Evolutionary conservation across 2,888 invertebrate genomes (phyloP).

Genomic region (Himalopsyche anomala): DNA sequence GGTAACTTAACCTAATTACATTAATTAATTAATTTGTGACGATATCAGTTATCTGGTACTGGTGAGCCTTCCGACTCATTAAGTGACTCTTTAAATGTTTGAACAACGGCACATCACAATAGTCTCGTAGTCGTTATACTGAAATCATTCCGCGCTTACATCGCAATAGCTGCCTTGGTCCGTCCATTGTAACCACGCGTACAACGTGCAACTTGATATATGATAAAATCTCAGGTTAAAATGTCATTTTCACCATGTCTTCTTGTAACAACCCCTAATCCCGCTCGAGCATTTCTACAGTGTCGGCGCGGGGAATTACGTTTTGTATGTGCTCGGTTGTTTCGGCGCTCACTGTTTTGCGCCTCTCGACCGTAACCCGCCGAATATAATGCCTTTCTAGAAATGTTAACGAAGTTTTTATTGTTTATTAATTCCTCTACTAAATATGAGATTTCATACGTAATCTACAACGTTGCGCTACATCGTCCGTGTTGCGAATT

Average conservation of each 20-base stretch:
- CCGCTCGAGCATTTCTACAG: not conserved
- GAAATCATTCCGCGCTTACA: too few relatives aligned
- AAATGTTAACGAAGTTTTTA: slow-evolving; percentile 43
- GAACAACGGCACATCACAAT: too few relatives aligned
- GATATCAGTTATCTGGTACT: too few relatives aligned
- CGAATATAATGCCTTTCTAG: slow-evolving; percentile 13
- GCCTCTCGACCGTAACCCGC: slow-evolving; percentile 6
- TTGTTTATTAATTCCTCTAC: slow-evolving; percentile 42
- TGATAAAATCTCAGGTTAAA: not conserved
- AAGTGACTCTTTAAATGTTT: too few relatives aligned
- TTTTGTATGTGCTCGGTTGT: slow-evolving; percentile 27
- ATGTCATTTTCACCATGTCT: not conserved
- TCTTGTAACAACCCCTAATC: not conserved
- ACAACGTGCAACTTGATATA: too few relatives aligned
- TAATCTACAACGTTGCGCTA: slow-evolving; percentile 8
- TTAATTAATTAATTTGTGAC: too few relatives aligned
- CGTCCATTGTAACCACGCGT: too few relatives aligned
- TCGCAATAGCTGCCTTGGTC: too few relatives aligned
- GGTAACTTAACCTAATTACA: too few relatives aligned
- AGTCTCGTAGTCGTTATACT: too few relatives aligned
- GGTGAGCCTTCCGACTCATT: too few relatives aligned
- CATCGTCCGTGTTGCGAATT: slow-evolving; percentile 4
- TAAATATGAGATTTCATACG: slow-evolving; percentile 42
- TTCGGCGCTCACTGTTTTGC: not conserved
- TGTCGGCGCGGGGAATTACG: slow-evolving; percentile 15